Conservation (phyloP, 2,797 vertebrate genomes). For the Xenentodon cancila region DNA sequence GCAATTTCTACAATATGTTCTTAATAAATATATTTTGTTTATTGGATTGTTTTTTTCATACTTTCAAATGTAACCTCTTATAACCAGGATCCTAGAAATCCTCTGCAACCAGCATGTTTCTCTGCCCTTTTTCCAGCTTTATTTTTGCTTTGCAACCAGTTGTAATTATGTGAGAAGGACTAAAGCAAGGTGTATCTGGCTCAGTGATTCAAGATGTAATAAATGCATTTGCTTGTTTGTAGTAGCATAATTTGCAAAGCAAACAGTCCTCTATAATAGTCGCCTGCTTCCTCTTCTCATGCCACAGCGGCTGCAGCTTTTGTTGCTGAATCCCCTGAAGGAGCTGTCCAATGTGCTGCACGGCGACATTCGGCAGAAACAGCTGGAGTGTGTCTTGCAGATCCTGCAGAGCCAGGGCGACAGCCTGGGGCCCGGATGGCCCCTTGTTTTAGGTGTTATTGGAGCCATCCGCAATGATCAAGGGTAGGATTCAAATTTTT, state of each 20-base stretch:
- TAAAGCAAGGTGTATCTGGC: no score
- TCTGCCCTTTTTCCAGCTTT: no score
- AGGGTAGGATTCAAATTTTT: conserved; percentile 84
- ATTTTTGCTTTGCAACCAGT: no score
- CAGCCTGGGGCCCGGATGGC: conserved; percentile 96
- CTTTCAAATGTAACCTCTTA: no score
- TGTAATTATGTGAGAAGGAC: no score
- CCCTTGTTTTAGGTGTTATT: conserved; percentile 95
- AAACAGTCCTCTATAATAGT: background rate
- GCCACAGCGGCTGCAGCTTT: conserved; percentile 91
- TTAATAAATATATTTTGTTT: no score
- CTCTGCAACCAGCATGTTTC: no score
- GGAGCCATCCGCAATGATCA: conserved; percentile 98
- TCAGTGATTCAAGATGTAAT: no score
- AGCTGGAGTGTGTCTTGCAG: conserved; percentile 96
- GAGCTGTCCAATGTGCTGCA: conserved; percentile 95
- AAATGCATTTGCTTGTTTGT: background rate
- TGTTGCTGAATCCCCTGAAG: conserved; percentile 94
- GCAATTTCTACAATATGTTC: no score
- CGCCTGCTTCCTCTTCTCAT: conserved; percentile 10
- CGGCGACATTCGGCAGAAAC: conserved; percentile 96
- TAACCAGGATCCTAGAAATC: no score
- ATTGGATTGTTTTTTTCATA: no score
- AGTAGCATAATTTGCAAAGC: background rate
- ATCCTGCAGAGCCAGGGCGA: conserved; percentile 98